A percentile compares a stretch with the other conserved stretches of the same genome.
Conservation (phyloP, 2,113 vertebrate genomes). For the Dicerorhinus sumatrensis region DNA sequence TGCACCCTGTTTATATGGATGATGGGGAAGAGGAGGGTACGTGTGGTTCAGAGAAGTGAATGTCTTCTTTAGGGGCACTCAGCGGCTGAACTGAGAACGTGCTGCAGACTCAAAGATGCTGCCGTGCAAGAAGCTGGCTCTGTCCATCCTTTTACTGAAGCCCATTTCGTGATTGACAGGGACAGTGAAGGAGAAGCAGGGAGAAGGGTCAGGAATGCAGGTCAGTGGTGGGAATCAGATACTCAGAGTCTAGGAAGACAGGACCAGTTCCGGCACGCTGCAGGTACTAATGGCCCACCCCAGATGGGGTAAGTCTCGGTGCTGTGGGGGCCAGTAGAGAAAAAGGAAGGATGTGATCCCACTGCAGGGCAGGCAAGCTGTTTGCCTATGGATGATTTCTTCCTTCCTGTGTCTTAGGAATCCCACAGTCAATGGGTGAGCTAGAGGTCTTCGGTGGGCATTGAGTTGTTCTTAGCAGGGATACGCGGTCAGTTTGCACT, state of each 20-base stretch:
- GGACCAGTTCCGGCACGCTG: not conserved
- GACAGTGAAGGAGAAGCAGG: not conserved
- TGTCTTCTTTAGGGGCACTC: not conserved
- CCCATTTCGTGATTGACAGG: not conserved
- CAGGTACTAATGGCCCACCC: not conserved
- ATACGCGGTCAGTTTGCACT: not conserved
- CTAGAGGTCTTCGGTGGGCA: not conserved
- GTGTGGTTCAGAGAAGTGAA: not conserved
- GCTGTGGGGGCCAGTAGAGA: not conserved
- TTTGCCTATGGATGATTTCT: not conserved
- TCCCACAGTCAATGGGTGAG: rapidly evolving
- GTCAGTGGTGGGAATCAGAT: not conserved
- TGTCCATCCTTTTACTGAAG: not conserved
- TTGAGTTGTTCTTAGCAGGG: not conserved
- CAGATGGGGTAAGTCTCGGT: not conserved
- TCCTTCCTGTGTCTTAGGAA: not conserved
- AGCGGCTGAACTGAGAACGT: not conserved
- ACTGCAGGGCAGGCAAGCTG: not conserved
- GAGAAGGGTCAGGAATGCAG: not conserved
- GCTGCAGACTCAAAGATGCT: not conserved
- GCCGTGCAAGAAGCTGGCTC: not conserved
- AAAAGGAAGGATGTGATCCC: not conserved
- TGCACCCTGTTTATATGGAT: not conserved
- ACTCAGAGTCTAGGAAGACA: not conserved
- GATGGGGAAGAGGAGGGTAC: not conserved